Conservation (phyloP, 2,113 vertebrate species). For the Lipophrys pholis region DNA sequence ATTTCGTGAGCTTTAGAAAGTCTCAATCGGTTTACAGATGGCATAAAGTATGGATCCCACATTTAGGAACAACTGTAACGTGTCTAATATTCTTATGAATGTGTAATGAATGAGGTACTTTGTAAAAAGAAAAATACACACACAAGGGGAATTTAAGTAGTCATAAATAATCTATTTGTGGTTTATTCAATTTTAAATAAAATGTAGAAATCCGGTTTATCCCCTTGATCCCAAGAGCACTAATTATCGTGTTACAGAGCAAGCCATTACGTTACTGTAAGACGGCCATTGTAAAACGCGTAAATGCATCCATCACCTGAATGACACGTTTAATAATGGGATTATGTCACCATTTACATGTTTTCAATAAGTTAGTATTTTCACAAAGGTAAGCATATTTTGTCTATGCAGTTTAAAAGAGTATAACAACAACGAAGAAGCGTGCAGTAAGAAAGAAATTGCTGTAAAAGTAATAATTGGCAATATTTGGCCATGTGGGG, state of each 20-base stretch:
- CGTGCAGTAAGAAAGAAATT: slow-evolving; percentile 23
- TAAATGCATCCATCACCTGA: slow-evolving; percentile 22
- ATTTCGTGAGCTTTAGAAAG: slow-evolving; percentile 25
- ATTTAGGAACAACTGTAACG: slow-evolving; percentile 36
- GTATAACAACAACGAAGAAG: neutral
- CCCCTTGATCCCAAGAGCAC: slow-evolving; percentile 8
- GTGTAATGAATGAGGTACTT: slow-evolving; percentile 15
- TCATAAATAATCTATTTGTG: slow-evolving; percentile 8
- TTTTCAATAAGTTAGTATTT: slow-evolving; percentile 30
- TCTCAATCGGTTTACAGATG: slow-evolving; percentile 23
- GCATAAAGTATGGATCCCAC: slow-evolving; percentile 44
- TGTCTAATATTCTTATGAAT: slow-evolving; percentile 24
- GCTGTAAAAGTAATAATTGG: slow-evolving; percentile 42
- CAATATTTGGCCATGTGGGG: slow-evolving; percentile 17
- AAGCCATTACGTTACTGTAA: neutral
- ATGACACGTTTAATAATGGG: slow-evolving; percentile 15
- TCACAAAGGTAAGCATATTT: slow-evolving; percentile 1
- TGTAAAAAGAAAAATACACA: slow-evolving; percentile 24
- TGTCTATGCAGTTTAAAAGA: slow-evolving; percentile 9
- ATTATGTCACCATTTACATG: slow-evolving; percentile 15
- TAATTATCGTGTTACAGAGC: slow-evolving; percentile 31
- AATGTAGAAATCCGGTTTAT: slow-evolving; percentile 20
- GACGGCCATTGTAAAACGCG: slow-evolving; percentile 10
- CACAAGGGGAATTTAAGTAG: neutral
- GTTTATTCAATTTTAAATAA: slow-evolving; percentile 25